Base-by-base conservation (phyloP, 2,888 invertebrate genomes). In the Eupeodes latifasciatus region DNA sequence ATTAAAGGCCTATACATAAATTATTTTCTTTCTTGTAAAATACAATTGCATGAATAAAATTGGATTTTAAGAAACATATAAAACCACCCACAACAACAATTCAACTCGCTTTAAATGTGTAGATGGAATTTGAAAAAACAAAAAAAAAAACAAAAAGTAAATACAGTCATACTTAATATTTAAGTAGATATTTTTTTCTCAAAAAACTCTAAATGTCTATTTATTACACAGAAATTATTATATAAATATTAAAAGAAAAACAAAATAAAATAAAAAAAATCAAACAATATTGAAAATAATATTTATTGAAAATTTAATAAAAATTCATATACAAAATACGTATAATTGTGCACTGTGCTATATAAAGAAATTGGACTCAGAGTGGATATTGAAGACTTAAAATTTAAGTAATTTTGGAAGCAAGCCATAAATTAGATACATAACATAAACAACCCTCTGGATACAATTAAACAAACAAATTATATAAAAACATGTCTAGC, bases 21-120 rank as follows among this genome's bases (percentile, higher is more conserved):
- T 40, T 12, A 16, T 40, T 47, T 71, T 47, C 14, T 27, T 62
- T 51, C 55, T 67, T 81, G 40, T 77, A 57, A 72, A 72, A 66
- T 71, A 71, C 16, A 75, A 72, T 57, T 72, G 72, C 72, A 72
- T 72, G 59, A 72, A 55, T 36, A 67, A 36, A 40, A 66, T 55
- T 77, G 76, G 66, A 77, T 66, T 14, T 47, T 67, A 67, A 57
- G 19, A 61, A 75, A 81, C 67, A 81, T 81, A 62, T 47, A 78
- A 36, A 81, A 88, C 85, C 88, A 88, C 88, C 88, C 88, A 88
- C 85, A 85, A 85, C 53, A 71, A 71, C 16, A 71, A 88, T 88
- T 88, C 81, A 85, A 85, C 69, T 88, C 81, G 88, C 88, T 88
- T 88, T 88, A 88, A 88, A 85, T 88, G 88, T 88, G 88, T 88